These are phyloP conservation scores for Andinoacara biseriatus DNA, from an alignment of 2,113 vertebrate genomes.

Conservation along the genomic window DNA sequence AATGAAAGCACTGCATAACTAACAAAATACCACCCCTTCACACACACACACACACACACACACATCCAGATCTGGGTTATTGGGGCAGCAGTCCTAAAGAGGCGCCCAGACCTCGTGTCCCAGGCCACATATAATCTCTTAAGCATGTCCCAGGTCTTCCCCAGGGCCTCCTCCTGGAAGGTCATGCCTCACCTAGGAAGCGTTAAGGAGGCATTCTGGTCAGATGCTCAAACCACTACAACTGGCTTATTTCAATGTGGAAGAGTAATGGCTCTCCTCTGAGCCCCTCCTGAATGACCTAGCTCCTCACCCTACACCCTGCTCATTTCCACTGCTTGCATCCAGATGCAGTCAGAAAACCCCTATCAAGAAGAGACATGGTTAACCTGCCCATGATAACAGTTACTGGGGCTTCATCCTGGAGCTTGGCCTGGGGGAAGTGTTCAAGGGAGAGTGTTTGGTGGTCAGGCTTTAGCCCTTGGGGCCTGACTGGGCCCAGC, in stretches of 20 bases:
- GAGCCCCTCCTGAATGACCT: not conserved
- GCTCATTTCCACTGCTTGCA: not conserved
- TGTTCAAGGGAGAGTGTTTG: not conserved
- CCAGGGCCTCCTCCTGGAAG: not conserved
- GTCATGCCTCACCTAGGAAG: not conserved
- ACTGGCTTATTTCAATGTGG: not conserved
- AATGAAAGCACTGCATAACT: not conserved
- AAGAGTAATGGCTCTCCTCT: not conserved
- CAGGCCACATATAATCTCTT: not conserved
- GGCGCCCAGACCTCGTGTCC: too few species aligned
- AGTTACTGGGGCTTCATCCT: not conserved
- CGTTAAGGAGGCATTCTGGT: not conserved
- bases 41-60: too few species aligned
- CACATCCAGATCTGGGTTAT: not conserved
- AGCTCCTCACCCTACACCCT: not conserved
- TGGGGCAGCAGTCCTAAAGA: not conserved
- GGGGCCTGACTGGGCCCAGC: not conserved
- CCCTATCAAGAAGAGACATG: too few species aligned
- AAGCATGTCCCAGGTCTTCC: not conserved
- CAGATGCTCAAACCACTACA: not conserved
- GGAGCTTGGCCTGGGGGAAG: not conserved
- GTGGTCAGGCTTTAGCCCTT: not conserved
- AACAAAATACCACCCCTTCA: too few species aligned
- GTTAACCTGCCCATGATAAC: too few species aligned
- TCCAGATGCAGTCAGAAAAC: too few species aligned